Conservation (phyloP, 2,888 invertebrate species). For the Caenorhabditis angaria region DNA sequence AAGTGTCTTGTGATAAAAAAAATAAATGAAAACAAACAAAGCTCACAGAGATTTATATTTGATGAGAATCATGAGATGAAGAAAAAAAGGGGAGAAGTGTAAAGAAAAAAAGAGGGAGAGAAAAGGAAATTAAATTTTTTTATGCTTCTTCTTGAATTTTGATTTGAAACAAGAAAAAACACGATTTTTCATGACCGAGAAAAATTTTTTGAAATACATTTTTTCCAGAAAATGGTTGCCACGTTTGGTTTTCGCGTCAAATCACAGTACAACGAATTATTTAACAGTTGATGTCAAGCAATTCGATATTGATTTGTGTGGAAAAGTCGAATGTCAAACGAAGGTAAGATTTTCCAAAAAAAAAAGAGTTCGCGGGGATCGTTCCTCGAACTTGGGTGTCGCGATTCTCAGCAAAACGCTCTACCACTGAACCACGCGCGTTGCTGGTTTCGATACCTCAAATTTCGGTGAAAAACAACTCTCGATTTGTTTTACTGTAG, state of each 20-base stretch:
- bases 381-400: too few species aligned
- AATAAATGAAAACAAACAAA: not conserved
- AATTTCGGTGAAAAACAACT: too few species aligned
- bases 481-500: too few species aligned
- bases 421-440: too few species aligned
- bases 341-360: slow-evolving; percentile 28
- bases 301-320: slow-evolving; percentile 50
- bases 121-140: slow-evolving; percentile 11
- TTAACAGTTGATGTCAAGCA: slow-evolving; percentile 44
- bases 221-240: slow-evolving; percentile 47
- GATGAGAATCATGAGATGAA: not conserved
- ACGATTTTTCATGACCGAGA: not conserved
- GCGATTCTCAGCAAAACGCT: too few species aligned
- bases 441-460: too few species aligned
- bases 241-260: slow-evolving; percentile 46
- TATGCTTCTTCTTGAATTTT: not conserved
- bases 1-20: not conserved
- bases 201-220: not conserved
- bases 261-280: slow-evolving; percentile 31
- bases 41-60: not conserved
- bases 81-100: slow-evolving; percentile 8
- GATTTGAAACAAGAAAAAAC: not conserved
- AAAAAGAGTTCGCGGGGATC: not conserved
- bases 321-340: slow-evolving; percentile 39
- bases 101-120: slow-evolving; percentile 12